A percentile compares a stretch with the other conserved stretches of the same genome.
Evolutionary conservation across 2,797 vertebrate species (phyloP).

Genomic region (Moxostoma hubbsi): DNA sequence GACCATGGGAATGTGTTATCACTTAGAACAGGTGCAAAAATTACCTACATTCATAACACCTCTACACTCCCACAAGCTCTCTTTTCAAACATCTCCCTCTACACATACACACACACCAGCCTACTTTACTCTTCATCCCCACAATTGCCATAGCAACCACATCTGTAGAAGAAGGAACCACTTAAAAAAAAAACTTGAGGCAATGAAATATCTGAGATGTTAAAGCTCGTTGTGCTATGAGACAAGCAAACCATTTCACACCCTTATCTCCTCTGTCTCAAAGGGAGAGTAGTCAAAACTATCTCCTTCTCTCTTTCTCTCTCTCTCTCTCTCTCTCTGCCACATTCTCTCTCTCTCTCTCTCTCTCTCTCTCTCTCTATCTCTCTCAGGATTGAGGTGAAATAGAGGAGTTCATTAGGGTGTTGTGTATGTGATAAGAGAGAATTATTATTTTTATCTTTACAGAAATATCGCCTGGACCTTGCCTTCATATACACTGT

Average conservation of each 20-base stretch:
- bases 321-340: not conserved
- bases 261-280: not conserved
- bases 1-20: constrained; percentile 31
- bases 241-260: constrained; percentile 26
- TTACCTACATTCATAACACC: constrained; percentile 29
- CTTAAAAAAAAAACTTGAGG: constrained; percentile 19
- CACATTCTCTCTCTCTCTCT: not conserved
- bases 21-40: constrained; percentile 40
- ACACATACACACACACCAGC: constrained; percentile 18
- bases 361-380: not conserved
- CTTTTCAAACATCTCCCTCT: constrained; percentile 14
- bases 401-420: not conserved
- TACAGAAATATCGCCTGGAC: not conserved
- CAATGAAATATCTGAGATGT: constrained; percentile 39
- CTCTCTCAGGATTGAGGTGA: too few species aligned
- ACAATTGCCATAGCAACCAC: constrained; percentile 55
- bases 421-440: not conserved
- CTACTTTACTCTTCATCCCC: constrained; percentile 32
- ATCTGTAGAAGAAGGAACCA: constrained; percentile 44
- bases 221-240: constrained; percentile 22
- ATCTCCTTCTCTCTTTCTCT: not conserved
- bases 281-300: not conserved
- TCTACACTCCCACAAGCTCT: constrained; percentile 34
- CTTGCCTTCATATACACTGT: not conserved
- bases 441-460: not conserved